Evolutionary conservation across 2,888 invertebrate genomes (phyloP), one percentile per base, ranked within the genome.

Genomic region (Mamestra brassicae): DNA sequence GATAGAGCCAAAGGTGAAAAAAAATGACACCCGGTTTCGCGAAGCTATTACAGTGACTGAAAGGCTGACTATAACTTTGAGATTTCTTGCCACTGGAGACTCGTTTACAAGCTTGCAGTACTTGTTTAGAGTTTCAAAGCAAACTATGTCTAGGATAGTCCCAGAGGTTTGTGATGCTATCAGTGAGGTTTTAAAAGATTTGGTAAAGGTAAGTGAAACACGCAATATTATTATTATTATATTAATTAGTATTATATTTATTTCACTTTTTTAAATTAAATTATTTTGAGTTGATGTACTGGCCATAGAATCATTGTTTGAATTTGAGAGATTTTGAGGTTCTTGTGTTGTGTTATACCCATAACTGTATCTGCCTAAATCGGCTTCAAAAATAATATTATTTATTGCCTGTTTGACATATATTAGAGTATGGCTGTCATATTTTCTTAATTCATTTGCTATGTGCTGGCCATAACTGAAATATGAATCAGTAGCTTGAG

Each of bases 101-200:
- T 38, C 38, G 38, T 38, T 3, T 38, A 38, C 38, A 38, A 38
- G 38, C 38, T 38, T 38, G 38, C 38, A 38, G 38, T 38, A 38
- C 38, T 38, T 38, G 38, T 38, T 38, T 69, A 50, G 72, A 55
- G 72, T 80, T 65, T 76, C 76, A 65, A 80, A 80, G 62, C 80
- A 76, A 58, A 68, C 71, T 64, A 76, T 80, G 65, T 76, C 76
- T 64, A 74, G 64, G 52, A 71, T 76, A 54, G 64, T 80, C 50
- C 71, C 73, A 47, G 79, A 74, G 52, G 74, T 74, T 71, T 76
- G 74, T 71, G 76, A 80, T 68, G 71, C 71, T 55, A 80, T 80
- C 64, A 71, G 52, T 58, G 73, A 73, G 52, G 70, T 60, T 60
- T 71, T 73, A 74, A 75, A 72, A 47, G 73, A 73, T 57, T 45